Base-by-base conservation (phyloP, 1,140 invertebrate genomes). In the Drosophila rhopaloa region DNA sequence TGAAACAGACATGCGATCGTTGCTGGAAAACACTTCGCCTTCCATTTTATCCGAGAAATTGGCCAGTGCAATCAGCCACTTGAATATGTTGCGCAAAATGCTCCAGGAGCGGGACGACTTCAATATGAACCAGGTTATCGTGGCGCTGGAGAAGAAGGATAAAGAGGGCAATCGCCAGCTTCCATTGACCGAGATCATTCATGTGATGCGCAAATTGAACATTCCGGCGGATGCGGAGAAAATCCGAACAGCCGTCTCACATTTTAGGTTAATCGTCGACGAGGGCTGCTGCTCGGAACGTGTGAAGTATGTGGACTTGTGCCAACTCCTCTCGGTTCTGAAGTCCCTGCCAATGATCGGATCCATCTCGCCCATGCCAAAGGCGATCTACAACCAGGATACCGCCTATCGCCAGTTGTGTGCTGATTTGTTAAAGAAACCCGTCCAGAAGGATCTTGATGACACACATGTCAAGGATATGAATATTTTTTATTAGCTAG, bases 391-490 rank as follows among this genome's bases (percentile, higher is more conserved):
- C 11, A 81, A 77, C 16, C 81, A 81, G 37, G 53, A 76, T 11
- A 91, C 90, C 2, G 81, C 77, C 13, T 91, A 91, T 66, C 77
- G 82, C 0, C 16, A 62, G 35, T 44, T 91, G 6, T 91, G 90
- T 32, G 43, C 62, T 6, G 90, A 91, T 48, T 58, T 71, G 1
- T 7, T 14, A 2, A 91, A 81, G 51, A 40, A 74, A 38, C 70
- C 11, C 9, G 7, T 60, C 5, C 43, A 75, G 5, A 14, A 51
- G 2, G 84, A 84, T 5, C 46, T 71, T 0, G 46, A 81, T 2
- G 14, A 54, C 0, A 81, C 82, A 0, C 65, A 32, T 14, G 62
- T 62, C 2, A 73, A 59, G n/a, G 82, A 91, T 19, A 1, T 19
- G 19, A 19, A 19, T 19, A 19, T 24, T 24, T 24, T 4, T 24